Evolutionary conservation across 2,113 vertebrate genomes (phyloP).

Genomic region (Nettapus auritus): DNA sequence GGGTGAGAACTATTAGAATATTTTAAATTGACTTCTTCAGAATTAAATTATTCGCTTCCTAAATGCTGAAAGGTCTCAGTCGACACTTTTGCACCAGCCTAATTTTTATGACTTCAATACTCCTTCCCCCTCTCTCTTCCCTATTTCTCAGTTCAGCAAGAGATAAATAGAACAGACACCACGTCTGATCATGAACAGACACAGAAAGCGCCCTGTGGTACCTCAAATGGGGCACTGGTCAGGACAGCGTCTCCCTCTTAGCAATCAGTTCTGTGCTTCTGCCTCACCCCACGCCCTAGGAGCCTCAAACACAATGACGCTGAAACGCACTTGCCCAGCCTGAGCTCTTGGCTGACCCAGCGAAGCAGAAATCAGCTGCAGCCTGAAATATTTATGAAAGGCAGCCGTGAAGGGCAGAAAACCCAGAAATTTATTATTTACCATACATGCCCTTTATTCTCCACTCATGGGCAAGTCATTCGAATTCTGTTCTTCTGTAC

Average conservation of each 20-base stretch:
- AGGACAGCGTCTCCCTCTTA: neutral
- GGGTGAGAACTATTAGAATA: neutral
- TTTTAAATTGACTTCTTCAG: neutral
- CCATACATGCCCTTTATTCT: neutral
- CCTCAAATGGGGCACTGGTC: neutral
- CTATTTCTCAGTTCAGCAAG: neutral
- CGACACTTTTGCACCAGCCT: neutral
- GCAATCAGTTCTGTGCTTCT: neutral
- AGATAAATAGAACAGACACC: neutral
- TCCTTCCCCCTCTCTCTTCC: neutral
- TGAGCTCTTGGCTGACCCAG: neutral
- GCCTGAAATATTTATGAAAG: slow-evolving; percentile 33
- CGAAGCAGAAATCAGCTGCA: neutral
- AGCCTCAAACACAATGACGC: neutral
- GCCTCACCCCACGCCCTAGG: neutral
- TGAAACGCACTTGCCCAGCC: neutral
- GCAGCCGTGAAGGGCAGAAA: slow-evolving; percentile 16
- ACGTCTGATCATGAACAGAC: neutral
- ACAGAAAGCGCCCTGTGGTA: neutral
- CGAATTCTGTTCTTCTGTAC: neutral
- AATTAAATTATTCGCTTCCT: neutral
- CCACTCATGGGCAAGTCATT: neutral
- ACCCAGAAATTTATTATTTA: slow-evolving; percentile 26
- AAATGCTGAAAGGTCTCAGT: neutral
- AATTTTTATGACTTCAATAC: neutral